Evolutionary conservation across 2,113 vertebrate genomes (phyloP).

Genomic region (Urocitellus parryii): DNA sequence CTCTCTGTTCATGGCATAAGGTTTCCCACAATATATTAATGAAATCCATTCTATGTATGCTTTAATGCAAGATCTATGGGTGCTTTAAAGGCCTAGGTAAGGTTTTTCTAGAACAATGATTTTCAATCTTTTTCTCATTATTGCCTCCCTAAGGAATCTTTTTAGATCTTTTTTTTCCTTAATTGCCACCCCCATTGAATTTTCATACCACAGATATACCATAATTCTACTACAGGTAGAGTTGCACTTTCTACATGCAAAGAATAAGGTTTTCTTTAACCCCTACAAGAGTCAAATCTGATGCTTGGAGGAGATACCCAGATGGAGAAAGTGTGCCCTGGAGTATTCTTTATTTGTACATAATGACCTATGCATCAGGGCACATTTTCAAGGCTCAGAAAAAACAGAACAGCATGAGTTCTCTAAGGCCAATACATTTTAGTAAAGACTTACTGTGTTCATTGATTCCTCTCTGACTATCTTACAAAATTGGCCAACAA

Average conservation of each 20-base stretch:
- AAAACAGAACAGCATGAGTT: neutral
- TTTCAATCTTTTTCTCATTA: neutral
- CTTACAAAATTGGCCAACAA: neutral
- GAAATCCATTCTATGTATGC: neutral
- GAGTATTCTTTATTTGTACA: neutral
- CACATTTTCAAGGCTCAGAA: constrained; percentile 22
- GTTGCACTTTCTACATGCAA: neutral
- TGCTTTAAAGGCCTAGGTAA: neutral
- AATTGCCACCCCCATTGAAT: neutral
- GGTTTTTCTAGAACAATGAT: neutral
- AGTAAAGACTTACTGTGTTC: neutral
- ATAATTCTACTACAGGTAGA: neutral
- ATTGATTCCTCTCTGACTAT: neutral
- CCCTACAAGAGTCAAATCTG: neutral
- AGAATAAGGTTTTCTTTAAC: neutral
- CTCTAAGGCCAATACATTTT: neutral
- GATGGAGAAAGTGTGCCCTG: neutral
- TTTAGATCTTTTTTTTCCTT: neutral
- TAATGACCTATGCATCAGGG: neutral
- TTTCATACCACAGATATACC: neutral
- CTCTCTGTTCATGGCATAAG: neutral
- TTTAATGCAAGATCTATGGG: constrained; percentile 35
- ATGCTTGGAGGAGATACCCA: neutral
- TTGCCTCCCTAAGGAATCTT: neutral
- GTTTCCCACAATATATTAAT: neutral